Percentiles rank a stretch among this genome's conserved stretches.
Conservation (phyloP, 2,113 vertebrate species). For the Mirounga angustirostris region DNA sequence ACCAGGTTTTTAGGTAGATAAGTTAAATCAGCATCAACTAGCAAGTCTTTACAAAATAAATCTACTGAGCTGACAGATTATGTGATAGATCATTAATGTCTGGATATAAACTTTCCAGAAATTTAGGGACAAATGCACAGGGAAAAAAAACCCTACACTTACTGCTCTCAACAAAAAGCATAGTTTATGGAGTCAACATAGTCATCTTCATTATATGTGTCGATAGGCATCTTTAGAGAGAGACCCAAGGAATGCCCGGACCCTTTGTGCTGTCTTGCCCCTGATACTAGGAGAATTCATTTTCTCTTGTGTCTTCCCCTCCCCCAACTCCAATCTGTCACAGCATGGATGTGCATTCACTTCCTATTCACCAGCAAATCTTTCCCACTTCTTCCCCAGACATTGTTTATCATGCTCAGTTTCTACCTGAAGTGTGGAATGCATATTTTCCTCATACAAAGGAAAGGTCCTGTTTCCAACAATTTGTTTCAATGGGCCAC, state of each 20-base stretch:
- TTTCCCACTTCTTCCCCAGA: neutral
- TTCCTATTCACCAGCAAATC: neutral
- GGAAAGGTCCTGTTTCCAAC: conserved; percentile 14
- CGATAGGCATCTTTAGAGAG: neutral
- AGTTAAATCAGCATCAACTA: neutral
- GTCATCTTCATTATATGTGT: neutral
- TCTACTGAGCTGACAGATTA: neutral
- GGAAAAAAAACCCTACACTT: neutral
- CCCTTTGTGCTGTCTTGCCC: neutral
- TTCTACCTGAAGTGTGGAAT: neutral
- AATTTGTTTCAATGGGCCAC: conserved; percentile 29
- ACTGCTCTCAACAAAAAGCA: neutral
- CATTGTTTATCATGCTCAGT: neutral
- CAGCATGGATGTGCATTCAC: neutral
- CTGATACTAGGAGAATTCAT: neutral
- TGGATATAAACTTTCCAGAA: neutral
- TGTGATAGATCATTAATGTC: neutral
- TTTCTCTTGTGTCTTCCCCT: neutral
- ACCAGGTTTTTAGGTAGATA: neutral
- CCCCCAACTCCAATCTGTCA: no score
- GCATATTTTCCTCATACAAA: neutral
- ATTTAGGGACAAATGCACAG: neutral
- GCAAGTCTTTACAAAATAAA: neutral
- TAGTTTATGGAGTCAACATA: neutral
- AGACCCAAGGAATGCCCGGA: neutral